These are phyloP conservation scores for Dione juno DNA, from an alignment of 2,888 invertebrate species.

Conservation along the genomic window DNA sequence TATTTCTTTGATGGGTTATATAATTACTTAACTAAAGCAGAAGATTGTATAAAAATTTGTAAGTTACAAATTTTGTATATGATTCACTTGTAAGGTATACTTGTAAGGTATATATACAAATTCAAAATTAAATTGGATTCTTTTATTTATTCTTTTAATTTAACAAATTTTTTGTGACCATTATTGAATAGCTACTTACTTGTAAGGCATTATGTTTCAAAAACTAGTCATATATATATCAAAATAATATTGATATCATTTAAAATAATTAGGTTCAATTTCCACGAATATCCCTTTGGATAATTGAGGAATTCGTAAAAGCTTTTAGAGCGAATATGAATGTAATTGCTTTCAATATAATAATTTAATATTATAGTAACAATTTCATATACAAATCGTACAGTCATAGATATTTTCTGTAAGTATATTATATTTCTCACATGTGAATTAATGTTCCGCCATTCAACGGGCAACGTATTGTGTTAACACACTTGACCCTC, in stretches of 20 bases:
- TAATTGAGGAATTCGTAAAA: slow-evolving; percentile 10
- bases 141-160: too few relatives aligned
- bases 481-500: too few relatives aligned
- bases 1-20: slow-evolving; percentile 20
- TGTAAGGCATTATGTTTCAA: neutral
- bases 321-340: slow-evolving; percentile 11
- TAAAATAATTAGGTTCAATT: neutral
- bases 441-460: too few relatives aligned
- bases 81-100: neutral
- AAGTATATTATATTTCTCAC: too few relatives aligned
- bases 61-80: neutral
- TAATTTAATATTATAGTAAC: neutral
- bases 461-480: too few relatives aligned
- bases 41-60: neutral
- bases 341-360: slow-evolving; percentile 10
- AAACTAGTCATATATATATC: neutral
- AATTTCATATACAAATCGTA: neutral
- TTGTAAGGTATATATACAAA: neutral
- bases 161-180: too few relatives aligned
- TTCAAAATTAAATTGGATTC: too few relatives aligned
- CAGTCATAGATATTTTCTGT: too few relatives aligned
- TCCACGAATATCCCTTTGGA: slow-evolving; percentile 17
- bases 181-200: too few relatives aligned
- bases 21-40: slow-evolving; percentile 14
- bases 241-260: slow-evolving; percentile 5